phyloP scores from a whole-genome alignment of 1,140 invertebrate genomes.

The Zaprionus africanus region DNA sequence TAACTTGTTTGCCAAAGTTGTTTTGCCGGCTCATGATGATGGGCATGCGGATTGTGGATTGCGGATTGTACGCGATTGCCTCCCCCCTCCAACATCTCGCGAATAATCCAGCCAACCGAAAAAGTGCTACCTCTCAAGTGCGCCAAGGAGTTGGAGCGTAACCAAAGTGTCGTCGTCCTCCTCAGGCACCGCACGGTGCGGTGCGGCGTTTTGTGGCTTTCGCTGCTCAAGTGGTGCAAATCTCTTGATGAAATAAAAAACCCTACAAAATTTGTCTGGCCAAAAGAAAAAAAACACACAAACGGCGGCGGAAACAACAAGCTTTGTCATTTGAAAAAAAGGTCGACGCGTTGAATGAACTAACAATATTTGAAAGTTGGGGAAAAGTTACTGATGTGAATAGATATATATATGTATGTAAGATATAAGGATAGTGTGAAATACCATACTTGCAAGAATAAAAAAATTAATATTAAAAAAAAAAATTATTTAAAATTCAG shows the following conservation, averaged over 20 bases:
- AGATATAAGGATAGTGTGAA: not conserved
- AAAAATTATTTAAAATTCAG: too few species aligned
- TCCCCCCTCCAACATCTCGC: conserved; percentile 19
- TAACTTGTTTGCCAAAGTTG: conserved; percentile 53
- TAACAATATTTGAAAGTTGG: not conserved
- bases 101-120: conserved; percentile 72
- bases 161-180: conserved; percentile 72
- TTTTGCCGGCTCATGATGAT: conserved; percentile 57
- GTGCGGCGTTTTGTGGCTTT: conserved; percentile 50
- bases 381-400: not conserved
- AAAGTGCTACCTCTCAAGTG: conserved; percentile 60
- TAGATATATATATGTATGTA: not conserved
- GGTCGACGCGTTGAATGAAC: not conserved
- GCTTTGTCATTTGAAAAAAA: not conserved
- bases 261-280: conserved; percentile 69
- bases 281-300: not conserved
- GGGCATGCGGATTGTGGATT: conserved; percentile 67
- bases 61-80: conserved; percentile 38
- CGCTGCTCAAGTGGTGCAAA: conserved; percentile 75
- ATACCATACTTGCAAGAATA: too few species aligned
- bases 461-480: too few species aligned
- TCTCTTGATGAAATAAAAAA: conserved; percentile 83
- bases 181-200: not conserved
- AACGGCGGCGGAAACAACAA: not conserved
- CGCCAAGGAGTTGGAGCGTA: conserved; percentile 71